Base-by-base conservation (phyloP, 2,113 vertebrate genomes). In the Oncorhynchus keta region DNA sequence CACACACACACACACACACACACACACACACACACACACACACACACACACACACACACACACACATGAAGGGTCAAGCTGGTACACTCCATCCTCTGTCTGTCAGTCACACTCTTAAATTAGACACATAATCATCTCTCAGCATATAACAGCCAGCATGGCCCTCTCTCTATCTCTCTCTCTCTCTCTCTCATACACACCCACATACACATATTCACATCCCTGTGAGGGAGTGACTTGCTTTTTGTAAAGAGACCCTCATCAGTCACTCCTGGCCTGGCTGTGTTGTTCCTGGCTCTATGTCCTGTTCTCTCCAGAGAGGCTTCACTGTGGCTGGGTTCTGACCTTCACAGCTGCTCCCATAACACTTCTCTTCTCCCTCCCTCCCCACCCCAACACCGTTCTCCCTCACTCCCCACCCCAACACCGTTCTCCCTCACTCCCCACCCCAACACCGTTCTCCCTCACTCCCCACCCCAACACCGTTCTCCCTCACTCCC, bases 21-120 rank as follows among this genome's bases (percentile, higher is more conserved):
- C n/a, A 2, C 12, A 66, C 2, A 32, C 32, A 32, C 32, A 32
- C 32, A 5, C 32, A 32, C 32, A 32, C 5, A 9, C 62, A n/a
- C 45, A 69, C 4, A 22, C 35, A 74, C 39, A 28, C 35, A 30
- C 45, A 66, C 73, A 67, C 62, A 30, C n/a, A 5, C 66, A 61
- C 7, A 8, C 1, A 8, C 35, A 39, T 39, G 35, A 39, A 8
- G 35, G 61, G 9, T 26, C 61, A 26, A 64, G 61, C n/a, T 20
- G 61, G 61, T 64, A 64, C 35, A 39, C 1, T 39, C 35, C 6
- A 8, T 39, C 35, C 35, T 51, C 14, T 74, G 18, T 16, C 14
- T 30, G 8, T 77, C 79, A 72, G 73, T 76, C 82, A 73, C 83
- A 76, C 69, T 48, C 45, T 75, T 12, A 65, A 70, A 14, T 80